Evolutionary conservation across 2,797 vertebrate species (phyloP).

Genomic region (Lagocephalus sceleratus): DNA sequence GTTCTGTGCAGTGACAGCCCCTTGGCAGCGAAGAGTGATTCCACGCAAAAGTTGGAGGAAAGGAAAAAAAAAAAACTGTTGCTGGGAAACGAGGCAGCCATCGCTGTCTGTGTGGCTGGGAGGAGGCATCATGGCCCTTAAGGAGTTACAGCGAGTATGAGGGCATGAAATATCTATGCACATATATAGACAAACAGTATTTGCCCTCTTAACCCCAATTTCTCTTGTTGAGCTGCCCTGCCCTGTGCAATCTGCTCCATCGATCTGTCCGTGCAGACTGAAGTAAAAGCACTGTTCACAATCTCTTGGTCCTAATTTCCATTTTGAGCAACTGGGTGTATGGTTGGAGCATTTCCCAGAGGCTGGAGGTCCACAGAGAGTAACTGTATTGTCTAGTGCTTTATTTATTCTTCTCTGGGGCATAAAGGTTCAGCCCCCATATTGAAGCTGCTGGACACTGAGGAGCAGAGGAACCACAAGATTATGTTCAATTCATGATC

Average conservation of each 20-base stretch:
- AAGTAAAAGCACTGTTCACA: constrained; percentile 68
- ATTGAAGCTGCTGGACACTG: constrained; percentile 24
- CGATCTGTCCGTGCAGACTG: constrained; percentile 43
- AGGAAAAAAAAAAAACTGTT: constrained; percentile 30
- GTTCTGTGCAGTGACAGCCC: constrained; percentile 39
- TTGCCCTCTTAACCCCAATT: constrained; percentile 45
- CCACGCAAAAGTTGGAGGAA: constrained; percentile 12
- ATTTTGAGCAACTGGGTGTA: constrained; percentile 64
- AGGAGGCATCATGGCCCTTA: constrained; percentile 6
- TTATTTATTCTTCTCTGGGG: constrained; percentile 63
- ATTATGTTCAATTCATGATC: too few species aligned
- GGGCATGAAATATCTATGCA: constrained; percentile 25
- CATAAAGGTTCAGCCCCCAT: constrained; percentile 24
- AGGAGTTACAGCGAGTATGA: constrained; percentile 18
- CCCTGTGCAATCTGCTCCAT: constrained; percentile 51
- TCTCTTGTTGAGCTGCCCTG: constrained; percentile 18
- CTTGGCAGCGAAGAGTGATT: constrained; percentile 19
- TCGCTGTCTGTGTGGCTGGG: constrained; percentile 12
- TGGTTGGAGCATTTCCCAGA: constrained; percentile 64
- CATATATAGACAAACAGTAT: constrained; percentile 13
- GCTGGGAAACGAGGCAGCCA: constrained; percentile 4
- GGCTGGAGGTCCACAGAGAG: constrained; percentile 56
- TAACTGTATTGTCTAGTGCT: constrained; percentile 67
- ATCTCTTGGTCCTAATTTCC: constrained; percentile 68
- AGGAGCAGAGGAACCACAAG: constrained; percentile 26